These are phyloP conservation scores for Vireo altiloquus DNA, from an alignment of 2,113 vertebrate genomes.

Conservation along the genomic window DNA sequence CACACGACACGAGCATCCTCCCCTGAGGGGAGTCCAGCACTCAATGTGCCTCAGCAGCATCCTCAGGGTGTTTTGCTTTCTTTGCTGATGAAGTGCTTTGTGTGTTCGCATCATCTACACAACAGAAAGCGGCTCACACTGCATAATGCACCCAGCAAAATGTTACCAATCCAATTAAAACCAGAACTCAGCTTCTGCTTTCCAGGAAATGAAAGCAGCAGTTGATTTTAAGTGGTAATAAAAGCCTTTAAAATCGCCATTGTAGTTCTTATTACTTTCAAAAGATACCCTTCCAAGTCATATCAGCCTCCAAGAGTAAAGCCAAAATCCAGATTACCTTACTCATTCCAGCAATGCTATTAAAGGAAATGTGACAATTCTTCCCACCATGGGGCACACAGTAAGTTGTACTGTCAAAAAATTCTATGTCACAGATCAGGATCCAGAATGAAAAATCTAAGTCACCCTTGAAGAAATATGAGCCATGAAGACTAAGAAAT, in stretches of 20 bases:
- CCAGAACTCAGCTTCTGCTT: neutral
- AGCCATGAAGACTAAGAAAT: neutral
- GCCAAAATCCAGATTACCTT: neutral
- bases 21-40: neutral
- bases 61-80: neutral
- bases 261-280: neutral
- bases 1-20: neutral
- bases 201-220: neutral
- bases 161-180: neutral
- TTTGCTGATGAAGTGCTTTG: neutral
- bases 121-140: neutral
- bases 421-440: neutral
- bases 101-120: neutral
- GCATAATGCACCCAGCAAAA: neutral
- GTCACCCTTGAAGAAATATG: neutral
- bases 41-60: neutral
- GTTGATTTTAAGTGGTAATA: neutral
- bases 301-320: neutral
- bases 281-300: neutral
- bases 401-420: neutral
- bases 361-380: neutral
- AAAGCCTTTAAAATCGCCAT: neutral
- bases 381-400: neutral
- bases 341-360: neutral
- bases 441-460: neutral